Conservation (phyloP, 2,113 vertebrate species). For the Lycaon pictus region DNA sequence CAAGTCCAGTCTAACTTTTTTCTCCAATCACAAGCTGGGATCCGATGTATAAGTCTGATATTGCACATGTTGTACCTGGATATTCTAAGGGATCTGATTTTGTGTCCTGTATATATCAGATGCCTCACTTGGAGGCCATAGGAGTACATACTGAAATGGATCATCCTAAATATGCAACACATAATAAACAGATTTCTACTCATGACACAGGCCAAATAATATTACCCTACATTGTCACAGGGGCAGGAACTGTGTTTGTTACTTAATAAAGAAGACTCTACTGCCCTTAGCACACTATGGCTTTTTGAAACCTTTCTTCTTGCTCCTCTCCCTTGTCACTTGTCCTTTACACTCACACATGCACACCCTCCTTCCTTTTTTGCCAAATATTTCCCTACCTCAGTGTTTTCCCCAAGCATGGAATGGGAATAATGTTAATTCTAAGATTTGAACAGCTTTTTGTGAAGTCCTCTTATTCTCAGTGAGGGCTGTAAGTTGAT, state of each 20-base stretch:
- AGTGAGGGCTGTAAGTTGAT: neutral
- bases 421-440: neutral
- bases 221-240: neutral
- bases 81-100: constrained; percentile 75
- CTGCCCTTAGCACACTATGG: neutral
- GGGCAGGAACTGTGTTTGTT: neutral
- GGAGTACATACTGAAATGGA: neutral
- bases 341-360: neutral
- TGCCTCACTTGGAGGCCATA: neutral
- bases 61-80: constrained; percentile 66
- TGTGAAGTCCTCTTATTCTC: neutral
- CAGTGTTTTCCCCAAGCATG: neutral
- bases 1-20: neutral
- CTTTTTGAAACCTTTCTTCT: neutral
- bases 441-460: neutral
- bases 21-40: neutral
- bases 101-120: neutral
- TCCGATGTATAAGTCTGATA: constrained; percentile 63
- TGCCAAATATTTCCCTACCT: neutral
- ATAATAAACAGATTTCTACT: neutral
- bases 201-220: neutral
- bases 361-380: neutral
- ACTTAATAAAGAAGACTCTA: neutral
- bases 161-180: neutral
- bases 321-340: neutral